Base-by-base conservation (phyloP, 2,113 vertebrate species). In the Conger conger region DNA sequence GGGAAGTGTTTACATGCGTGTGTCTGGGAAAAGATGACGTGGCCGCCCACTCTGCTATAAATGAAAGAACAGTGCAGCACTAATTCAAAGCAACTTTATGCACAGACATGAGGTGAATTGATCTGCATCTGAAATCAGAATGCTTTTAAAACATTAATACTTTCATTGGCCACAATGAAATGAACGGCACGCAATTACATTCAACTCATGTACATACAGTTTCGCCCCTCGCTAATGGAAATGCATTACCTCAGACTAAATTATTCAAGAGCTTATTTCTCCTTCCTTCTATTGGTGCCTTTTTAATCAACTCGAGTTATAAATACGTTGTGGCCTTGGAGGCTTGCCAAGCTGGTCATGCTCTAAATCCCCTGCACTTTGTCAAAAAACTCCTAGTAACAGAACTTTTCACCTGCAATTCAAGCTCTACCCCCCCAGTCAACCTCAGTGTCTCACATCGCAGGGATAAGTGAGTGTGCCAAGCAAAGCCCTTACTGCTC, bases 291-390 rank as follows among this genome's bases (percentile, higher is more conserved):
- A 77, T 82, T 81, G 6, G 36, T 20, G 84, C 84, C 85, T 84
- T 79, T 87, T 89, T 86, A 20, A 78, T 33, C 11, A 50, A 38
- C 76, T 30, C 15, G 60, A 36, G 82, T 90, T 83, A 85, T 82
- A n/a, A 45, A 80, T 84, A 76, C 13, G 38, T 40, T 13, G 57
- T 63, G 84, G 76, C 23, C 40, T 40, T 89, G 90, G 90, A 88
- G 0, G 9, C 11, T 23, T 5, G 86, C 89, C 90, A 90, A 83
- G 86, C 84, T 82, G 73, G 92, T 79, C 88, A 88, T 80, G 88
- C 82, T 82, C 87, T 78, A 8, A 76, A 85, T 54, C 53, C 23
- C 83, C 63, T 83, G 81, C 79, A 81, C 89, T 83, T 38, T 42
- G 27, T 84, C 84, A 81, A 33, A n/a, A 86, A 33, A 63, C 38